Evolutionary conservation across 2,113 vertebrate genomes (phyloP).

Genomic region (Tichodroma muraria): DNA sequence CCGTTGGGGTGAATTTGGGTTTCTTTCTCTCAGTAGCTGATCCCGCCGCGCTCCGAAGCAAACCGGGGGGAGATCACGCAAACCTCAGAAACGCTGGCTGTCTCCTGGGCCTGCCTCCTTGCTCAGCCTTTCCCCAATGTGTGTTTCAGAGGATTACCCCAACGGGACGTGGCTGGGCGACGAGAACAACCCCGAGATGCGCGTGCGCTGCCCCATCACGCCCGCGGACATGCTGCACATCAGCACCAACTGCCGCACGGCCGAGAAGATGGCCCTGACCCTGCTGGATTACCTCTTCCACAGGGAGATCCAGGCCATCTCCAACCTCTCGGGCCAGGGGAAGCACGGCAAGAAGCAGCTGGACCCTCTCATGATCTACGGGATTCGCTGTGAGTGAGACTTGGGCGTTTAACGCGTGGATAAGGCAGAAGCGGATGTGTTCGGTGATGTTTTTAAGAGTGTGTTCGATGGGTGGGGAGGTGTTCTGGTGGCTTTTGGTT

Average conservation of each 20-base stretch:
- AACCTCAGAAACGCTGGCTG: background rate
- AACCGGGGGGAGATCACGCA: background rate
- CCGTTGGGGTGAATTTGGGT: background rate
- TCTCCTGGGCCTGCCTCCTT: fast-evolving
- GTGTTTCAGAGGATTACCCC: slow-evolving; percentile 84
- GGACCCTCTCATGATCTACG: slow-evolving; percentile 97
- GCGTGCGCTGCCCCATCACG: slow-evolving; percentile 91
- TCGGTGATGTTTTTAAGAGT: fast-evolving
- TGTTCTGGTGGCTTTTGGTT: background rate
- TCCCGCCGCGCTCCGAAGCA: too few relatives aligned
- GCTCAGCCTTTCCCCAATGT: fast-evolving
- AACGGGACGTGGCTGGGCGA: slow-evolving; percentile 94
- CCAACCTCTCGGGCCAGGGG: slow-evolving; percentile 95
- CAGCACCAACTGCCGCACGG: slow-evolving; percentile 93
- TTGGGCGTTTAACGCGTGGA: too few relatives aligned
- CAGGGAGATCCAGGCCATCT: slow-evolving; percentile 94
- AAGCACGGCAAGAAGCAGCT: slow-evolving; percentile 98
- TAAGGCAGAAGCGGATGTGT: too few relatives aligned
- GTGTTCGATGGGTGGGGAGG: too few relatives aligned
- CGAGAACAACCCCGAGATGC: slow-evolving; percentile 92
- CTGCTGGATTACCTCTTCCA: slow-evolving; percentile 96
- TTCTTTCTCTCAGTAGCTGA: too few relatives aligned
- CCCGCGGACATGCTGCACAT: slow-evolving; percentile 94
- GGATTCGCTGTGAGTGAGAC: slow-evolving; percentile 79
- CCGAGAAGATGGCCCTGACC: slow-evolving; percentile 96